Evolutionary conservation across 2,113 vertebrate genomes (phyloP).

Genomic region (Theristicus caerulescens): DNA sequence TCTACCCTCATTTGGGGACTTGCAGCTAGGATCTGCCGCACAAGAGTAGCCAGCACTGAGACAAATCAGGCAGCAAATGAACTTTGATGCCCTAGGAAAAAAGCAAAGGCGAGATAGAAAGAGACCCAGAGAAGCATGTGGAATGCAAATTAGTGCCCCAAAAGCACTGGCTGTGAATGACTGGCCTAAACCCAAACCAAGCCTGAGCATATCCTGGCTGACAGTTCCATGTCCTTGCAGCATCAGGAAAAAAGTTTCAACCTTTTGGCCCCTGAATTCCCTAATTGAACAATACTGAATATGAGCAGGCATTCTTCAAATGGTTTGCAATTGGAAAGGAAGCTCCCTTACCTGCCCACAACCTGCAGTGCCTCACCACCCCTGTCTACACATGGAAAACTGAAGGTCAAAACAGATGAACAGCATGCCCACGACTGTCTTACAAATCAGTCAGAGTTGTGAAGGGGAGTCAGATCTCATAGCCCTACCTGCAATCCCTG

Average conservation of each 20-base stretch:
- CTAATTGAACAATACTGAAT: neutral
- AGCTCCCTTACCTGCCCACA: neutral
- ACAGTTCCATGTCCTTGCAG: neutral
- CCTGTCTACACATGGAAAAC: neutral
- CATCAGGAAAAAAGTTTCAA: neutral
- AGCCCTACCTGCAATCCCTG: neutral
- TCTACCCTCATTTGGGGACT: neutral
- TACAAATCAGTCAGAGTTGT: neutral
- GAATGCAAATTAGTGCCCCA: slow-evolving; percentile 19
- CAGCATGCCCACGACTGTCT: neutral
- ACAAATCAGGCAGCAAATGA: slow-evolving; percentile 47
- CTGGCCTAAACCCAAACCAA: slow-evolving; percentile 14
- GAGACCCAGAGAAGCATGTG: neutral
- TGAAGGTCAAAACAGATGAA: neutral
- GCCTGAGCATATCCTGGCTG: neutral
- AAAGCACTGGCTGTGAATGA: slow-evolving; percentile 12
- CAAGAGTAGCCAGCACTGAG: slow-evolving; percentile 5
- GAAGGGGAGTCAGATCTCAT: neutral
- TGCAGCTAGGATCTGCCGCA: neutral
- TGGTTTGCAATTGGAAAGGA: neutral
- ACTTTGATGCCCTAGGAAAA: slow-evolving; percentile 27
- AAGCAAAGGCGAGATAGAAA: neutral
- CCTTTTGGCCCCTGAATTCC: neutral
- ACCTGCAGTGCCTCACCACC: neutral
- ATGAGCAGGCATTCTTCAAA: neutral